phyloP scores from a whole-genome alignment of 2,888 invertebrate genomes.

The Carpatolechia fugitivella region DNA sequence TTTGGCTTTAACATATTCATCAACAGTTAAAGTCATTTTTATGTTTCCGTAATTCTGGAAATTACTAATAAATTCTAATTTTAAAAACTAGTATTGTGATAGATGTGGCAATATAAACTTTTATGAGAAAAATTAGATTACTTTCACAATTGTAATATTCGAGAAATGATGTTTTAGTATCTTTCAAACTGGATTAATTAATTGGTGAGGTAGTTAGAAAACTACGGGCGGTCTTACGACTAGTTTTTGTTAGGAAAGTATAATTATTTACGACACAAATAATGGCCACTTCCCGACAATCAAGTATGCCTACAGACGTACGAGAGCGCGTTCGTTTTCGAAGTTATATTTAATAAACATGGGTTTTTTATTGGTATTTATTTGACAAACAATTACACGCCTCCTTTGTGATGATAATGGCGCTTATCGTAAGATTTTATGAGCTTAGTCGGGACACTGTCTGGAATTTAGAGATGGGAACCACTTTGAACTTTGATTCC shows the following conservation, averaged over 20 bases:
- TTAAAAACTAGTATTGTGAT: conserved; percentile 9
- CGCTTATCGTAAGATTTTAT: conserved; percentile 72
- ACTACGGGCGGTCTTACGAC: conserved; percentile 13
- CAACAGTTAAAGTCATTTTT: conserved; percentile 2
- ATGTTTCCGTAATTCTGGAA: conserved; percentile 6
- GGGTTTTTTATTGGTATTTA: conserved; percentile 76
- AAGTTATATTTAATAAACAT: conserved; percentile 77
- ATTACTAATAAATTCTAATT: conserved; percentile 6
- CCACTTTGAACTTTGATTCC: conserved; percentile 10
- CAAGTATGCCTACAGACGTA: conserved; percentile 30
- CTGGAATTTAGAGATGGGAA: conserved; percentile 40
- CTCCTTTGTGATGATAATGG: conserved; percentile 77
- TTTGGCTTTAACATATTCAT: conserved; percentile 3
- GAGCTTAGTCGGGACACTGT: conserved; percentile 45
- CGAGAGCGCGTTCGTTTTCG: conserved; percentile 47
- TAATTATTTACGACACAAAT: conserved; percentile 11
- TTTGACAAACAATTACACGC: conserved; percentile 79
- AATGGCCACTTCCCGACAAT: conserved; percentile 40
- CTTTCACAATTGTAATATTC: conserved; percentile 10
- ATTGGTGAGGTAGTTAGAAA: conserved; percentile 4
- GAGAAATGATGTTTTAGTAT: background rate
- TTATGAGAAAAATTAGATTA: conserved; percentile 12
- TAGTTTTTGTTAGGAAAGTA: conserved; percentile 7
- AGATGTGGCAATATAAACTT: conserved; percentile 9
- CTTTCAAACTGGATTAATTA: conserved; percentile 9